phyloP scores from a whole-genome alignment of 1,140 invertebrate species.

The Plutomurus gul region DNA sequence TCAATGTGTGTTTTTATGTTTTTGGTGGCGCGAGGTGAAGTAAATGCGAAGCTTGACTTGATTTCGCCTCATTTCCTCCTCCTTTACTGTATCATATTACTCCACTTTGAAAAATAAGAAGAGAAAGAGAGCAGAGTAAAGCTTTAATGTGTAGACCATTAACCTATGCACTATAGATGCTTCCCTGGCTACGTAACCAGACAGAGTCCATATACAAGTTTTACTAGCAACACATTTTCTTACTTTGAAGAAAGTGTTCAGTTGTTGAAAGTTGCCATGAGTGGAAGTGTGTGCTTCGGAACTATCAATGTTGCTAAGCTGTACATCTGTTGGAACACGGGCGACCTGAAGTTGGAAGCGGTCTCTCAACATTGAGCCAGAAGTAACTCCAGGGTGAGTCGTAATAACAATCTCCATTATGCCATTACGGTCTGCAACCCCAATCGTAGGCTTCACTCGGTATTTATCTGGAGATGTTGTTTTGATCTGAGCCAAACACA shows the following conservation, averaged over 20 bases:
- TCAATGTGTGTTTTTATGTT: too few species aligned
- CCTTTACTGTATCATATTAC: slow-evolving; percentile 4
- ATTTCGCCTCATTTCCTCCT: slow-evolving; percentile 26
- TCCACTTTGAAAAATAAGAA: neutral
- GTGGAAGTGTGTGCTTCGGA: neutral
- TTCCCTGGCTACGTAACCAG: neutral
- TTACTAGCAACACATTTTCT: neutral
- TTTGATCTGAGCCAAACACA: slow-evolving; percentile 67
- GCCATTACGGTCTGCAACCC: slow-evolving; percentile 67
- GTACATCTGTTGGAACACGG: slow-evolving; percentile 30
- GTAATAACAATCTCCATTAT: slow-evolving; percentile 31
- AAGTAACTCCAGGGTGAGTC: slow-evolving; percentile 23
- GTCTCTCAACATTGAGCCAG: slow-evolving; percentile 27
- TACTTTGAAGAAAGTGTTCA: slow-evolving; percentile 17
- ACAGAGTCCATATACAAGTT: neutral
- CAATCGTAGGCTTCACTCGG: slow-evolving; percentile 81
- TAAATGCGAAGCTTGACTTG: neutral
- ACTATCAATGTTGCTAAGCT: neutral
- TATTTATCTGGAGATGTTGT: slow-evolving; percentile 86
- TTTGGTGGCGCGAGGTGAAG: neutral
- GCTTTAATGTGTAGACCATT: neutral
- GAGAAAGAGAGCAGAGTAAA: neutral
- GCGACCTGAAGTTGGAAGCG: slow-evolving; percentile 51
- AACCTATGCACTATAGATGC: neutral
- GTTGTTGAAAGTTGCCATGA: neutral